These are phyloP conservation scores for Prenolepis imparis DNA, from an alignment of 2,888 invertebrate genomes.

Conservation along the genomic window DNA sequence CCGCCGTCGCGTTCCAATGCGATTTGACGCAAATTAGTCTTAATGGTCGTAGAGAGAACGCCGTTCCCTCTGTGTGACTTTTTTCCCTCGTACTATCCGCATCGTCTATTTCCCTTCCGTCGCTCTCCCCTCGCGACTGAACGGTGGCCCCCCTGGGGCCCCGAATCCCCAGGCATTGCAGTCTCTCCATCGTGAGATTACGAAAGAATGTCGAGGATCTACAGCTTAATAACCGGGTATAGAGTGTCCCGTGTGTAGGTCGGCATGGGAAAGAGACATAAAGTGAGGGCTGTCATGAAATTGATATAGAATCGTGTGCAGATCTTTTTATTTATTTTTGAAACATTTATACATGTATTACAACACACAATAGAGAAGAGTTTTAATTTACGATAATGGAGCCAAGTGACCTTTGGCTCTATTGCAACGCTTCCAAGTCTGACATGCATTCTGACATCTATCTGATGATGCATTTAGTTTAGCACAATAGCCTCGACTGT, in stretches of 20 bases:
- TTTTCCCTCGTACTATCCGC: constrained; percentile 18
- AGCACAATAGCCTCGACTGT: constrained; percentile 17
- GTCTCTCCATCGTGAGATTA: constrained; percentile 66
- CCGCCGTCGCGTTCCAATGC: constrained; percentile 71
- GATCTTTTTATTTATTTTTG: neutral
- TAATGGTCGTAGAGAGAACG: constrained; percentile 75
- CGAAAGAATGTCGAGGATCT: constrained; percentile 74
- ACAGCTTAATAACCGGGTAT: constrained; percentile 71
- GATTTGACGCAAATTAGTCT: constrained; percentile 83
- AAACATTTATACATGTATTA: neutral
- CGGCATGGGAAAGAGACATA: constrained; percentile 40
- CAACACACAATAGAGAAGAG: no score
- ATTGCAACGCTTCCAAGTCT: neutral
- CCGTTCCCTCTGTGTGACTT: constrained; percentile 35
- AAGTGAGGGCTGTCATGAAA: neutral
- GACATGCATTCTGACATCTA: neutral
- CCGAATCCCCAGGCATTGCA: constrained; percentile 60
- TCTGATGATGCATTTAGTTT: constrained; percentile 24
- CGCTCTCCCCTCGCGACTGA: constrained; percentile 26
- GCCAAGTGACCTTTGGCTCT: neutral
- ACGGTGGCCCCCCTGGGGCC: constrained; percentile 67
- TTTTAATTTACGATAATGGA: neutral
- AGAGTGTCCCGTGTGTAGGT: constrained; percentile 62
- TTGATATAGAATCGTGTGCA: neutral
- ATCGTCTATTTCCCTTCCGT: constrained; percentile 5